Evolutionary conservation across 2,797 vertebrate genomes (phyloP), one percentile per base, ranked within the genome.

Genomic region (Hozukius guyotensis): DNA sequence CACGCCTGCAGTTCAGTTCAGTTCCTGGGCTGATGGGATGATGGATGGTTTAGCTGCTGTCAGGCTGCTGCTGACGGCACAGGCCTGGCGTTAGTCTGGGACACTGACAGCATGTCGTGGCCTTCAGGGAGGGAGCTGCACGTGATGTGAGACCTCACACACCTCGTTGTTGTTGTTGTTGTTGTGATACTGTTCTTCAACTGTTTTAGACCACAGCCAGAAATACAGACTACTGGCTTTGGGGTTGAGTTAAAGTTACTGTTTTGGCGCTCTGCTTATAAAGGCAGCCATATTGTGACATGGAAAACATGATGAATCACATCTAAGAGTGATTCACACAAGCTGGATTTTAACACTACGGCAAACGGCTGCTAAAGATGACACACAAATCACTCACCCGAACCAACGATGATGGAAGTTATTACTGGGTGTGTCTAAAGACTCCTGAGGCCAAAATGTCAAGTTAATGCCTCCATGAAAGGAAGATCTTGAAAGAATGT

Each of bases 21-120:
- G 22, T 64, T 67, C 63, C 31, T 79, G 38, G 76, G 25, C 18
- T 46, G 78, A 72, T 49, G 16, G 52, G 52, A 60, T 77, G 79
- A 72, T 6, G 22, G 55, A 53, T 73, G 52, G 34, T 73, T 52
- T 82, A 78, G 24, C 53, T 84, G 83, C 60, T 22, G 62, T 63
- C 9, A 13, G 13, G 73, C 18, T 79, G 72, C 34, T 73, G 42
- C 57, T 80, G 75, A 77, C 63, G 80, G 56, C 77, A 74, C 42
- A 46, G 32, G 71, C 70, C 71, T 60, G 6, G 24, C 49, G 91
- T 55, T 16, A 76, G 69, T 79, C 77, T 65, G 72, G 52, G 71
- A 82, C 72, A 36, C 8, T 75, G 72, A 67, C 65, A 62, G 86
- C 92, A 56, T 91, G 93, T 88, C 68, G 61, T 78, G 74, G 85